Base-by-base conservation (phyloP, 2,797 vertebrate genomes). In the Sciaenops ocellatus region DNA sequence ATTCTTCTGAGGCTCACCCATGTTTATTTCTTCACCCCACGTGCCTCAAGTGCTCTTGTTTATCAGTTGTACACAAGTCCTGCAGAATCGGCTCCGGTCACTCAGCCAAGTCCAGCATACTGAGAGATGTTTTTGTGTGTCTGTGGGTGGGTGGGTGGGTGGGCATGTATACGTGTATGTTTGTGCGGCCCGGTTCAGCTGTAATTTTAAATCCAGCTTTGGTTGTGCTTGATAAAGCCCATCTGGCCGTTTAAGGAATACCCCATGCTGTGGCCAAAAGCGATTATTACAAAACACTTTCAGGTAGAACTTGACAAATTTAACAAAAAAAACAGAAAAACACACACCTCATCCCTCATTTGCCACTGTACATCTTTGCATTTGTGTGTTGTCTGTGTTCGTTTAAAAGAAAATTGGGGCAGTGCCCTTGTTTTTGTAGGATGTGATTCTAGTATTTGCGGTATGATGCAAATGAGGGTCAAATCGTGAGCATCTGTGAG, bases 21-120 rank as follows among this genome's bases (percentile, higher is more conserved):
- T 85, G 82, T 87, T 78, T 65, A 60, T 77, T 69, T 63, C 59
- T 75, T 65, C 15, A 0, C 71, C 74, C 71, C 82, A 66, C 16
- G 57, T 85, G 84, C 88, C 80, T 88, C 80, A 76, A 89, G 83
- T 79, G 73, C 83, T 90, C 82, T 82, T 83, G 75, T 87, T 87
- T 74, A 82, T 89, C 70, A 67, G 75, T 87, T 77, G 62, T 68
- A 73, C 81, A 84, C 76, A 75, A 59, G 83, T 86, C 63, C 72
- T 73, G 55, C 63, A 72, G 61, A 89, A 78, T 86, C 66, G 80
- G 56, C 72, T 82, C 62, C 60, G 54, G 77, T 84, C 67, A 5
- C 60, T 55, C 70, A 52, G 78, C 86, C 85, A 89, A 74, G 80
- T 84, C 62, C 70, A 69, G 70, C 87, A 76, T 65, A 73, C 38